These are phyloP conservation scores for Rhinogobio ventralis DNA, from an alignment of 2,797 vertebrate species.

Conservation along the genomic window DNA sequence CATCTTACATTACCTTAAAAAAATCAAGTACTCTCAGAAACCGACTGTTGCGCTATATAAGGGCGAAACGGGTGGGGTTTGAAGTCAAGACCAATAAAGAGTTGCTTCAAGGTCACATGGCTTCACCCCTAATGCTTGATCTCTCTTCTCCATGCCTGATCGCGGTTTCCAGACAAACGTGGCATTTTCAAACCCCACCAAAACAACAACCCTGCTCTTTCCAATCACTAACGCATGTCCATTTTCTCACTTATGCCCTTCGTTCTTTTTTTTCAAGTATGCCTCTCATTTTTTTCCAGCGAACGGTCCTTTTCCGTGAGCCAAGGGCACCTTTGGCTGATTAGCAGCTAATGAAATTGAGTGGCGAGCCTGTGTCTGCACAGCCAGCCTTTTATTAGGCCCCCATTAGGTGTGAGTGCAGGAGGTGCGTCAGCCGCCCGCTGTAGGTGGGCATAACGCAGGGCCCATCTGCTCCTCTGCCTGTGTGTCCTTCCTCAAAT, in stretches of 20 bases:
- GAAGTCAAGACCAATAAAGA: neutral
- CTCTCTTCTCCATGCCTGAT: conserved; percentile 22
- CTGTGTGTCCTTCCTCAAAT: conserved; percentile 72
- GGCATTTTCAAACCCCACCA: conserved; percentile 26
- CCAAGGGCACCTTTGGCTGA: conserved; percentile 69
- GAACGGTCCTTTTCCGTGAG: conserved; percentile 64
- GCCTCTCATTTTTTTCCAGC: conserved; percentile 42
- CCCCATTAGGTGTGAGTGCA: conserved; percentile 63
- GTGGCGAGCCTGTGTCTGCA: conserved; percentile 61
- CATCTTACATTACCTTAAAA: neutral
- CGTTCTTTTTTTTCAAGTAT: conserved; percentile 34
- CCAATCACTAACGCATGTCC: conserved; percentile 38
- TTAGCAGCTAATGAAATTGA: conserved; percentile 67
- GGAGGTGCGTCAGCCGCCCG: conserved; percentile 62
- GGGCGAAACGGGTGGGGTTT: neutral
- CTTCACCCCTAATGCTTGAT: conserved; percentile 10
- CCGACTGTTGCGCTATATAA: neutral
- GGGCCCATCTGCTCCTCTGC: conserved; percentile 70
- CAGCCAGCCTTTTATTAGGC: conserved; percentile 69
- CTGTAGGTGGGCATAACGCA: conserved; percentile 65
- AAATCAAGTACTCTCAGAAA: neutral
- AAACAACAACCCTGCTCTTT: conserved; percentile 47
- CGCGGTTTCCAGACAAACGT: conserved; percentile 28
- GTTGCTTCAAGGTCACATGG: conserved; percentile 8
- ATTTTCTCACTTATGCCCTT: conserved; percentile 39